Evolutionary conservation across 1,140 invertebrate genomes (phyloP).

Genomic region (Daktulosphaira vitifoliae): DNA sequence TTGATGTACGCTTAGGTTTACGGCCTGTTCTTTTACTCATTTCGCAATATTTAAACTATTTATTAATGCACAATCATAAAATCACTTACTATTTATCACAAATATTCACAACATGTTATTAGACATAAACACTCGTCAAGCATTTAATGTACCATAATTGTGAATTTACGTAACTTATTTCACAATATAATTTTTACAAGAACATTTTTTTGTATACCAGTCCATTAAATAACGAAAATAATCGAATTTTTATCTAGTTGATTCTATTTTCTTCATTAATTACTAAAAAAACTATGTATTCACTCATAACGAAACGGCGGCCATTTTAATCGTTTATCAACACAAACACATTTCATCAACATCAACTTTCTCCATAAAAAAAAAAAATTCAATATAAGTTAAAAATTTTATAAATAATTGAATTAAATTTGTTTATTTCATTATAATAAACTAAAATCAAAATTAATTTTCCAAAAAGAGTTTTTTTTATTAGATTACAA

Average conservation of each 20-base stretch:
- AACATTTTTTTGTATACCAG: not conserved
- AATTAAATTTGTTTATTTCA: too few relatives aligned
- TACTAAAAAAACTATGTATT: constrained; percentile 23
- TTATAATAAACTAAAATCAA: too few relatives aligned
- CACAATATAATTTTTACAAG: constrained; percentile 6
- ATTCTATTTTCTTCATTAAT: constrained; percentile 10
- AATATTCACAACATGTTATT: constrained; percentile 16
- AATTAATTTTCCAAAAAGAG: too few relatives aligned
- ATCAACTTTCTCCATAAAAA: constrained; percentile 16
- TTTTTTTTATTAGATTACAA: too few relatives aligned
- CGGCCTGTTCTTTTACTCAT: constrained; percentile 28
- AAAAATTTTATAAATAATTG: too few relatives aligned
- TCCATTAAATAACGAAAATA: constrained; percentile 6
- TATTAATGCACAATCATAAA: not conserved
- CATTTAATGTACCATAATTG: constrained; percentile 15
- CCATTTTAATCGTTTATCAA: constrained; percentile 34
- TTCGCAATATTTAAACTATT: not conserved
- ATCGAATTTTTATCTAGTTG: not conserved
- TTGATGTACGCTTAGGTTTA: constrained; percentile 19
- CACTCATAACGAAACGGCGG: constrained; percentile 30
- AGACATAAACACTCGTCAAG: constrained; percentile 1
- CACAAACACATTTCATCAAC: constrained; percentile 32
- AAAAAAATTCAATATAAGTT: not conserved
- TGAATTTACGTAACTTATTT: constrained; percentile 8
- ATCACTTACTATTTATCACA: constrained; percentile 12